Evolutionary conservation across 1,140 invertebrate genomes (phyloP), one percentile per base, ranked within the genome.

Genomic region (Batillaria attramentaria): DNA sequence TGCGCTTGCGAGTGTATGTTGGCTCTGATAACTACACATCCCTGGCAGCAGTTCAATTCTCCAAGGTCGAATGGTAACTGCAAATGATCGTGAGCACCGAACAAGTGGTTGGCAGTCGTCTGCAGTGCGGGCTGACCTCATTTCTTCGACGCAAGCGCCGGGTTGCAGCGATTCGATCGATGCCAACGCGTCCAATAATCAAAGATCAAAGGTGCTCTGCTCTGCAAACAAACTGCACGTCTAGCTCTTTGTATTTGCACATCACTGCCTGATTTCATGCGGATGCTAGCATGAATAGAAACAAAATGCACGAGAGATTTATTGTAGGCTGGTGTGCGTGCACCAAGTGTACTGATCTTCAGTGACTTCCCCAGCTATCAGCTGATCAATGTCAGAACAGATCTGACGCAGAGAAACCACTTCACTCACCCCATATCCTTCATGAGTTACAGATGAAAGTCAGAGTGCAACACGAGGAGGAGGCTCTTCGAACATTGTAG

Each of bases 381-480:
- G 68, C 68, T 70, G 68, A 70, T 70, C 35, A 39, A 3, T 42
- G n/a, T 39, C 39, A 33, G 42, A 35, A 28, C 37, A 54, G 39
- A 65, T 65, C 8, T 3, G 5, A 28, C 16, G 28, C n/a, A 62
- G 8, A 39, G 16, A 54, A 41, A 13, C 72, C 28, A 35, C 42
- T 5, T 35, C 43, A 68, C 72, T 79, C 42, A 79, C 72, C 72
- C 60, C 78, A 74, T 79, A 74, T 79, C 70, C 72, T 79, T 73
- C 28, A 68, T 50, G 35, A 74, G 28, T 37, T 62, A 39, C 0
- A 50, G 28, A 37, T 54, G 65, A 50, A 35, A 74, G 65, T 79
- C 78, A 79, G 72, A 72, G 57, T 35, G 69, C 72, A 39, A 46
- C 46, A 74, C 41, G 43, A 69, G 75, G 66, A 42, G 62, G 62